Conservation (phyloP, 64 coral and sea anemone species). For the Porites australiensis region DNA sequence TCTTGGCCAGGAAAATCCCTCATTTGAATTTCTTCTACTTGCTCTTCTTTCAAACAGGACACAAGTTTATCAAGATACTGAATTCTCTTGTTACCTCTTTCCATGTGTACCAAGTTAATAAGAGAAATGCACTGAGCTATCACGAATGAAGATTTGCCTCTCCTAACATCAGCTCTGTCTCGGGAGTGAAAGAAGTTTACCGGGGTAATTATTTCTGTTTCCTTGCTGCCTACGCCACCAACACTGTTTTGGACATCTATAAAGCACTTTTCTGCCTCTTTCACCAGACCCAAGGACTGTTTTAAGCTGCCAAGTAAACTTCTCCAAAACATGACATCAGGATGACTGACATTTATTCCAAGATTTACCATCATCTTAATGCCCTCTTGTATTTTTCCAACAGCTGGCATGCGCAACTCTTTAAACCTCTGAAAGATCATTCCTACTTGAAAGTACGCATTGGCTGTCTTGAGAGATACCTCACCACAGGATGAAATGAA, state of each 20-base stretch:
- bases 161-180: not conserved
- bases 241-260: not conserved
- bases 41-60: not conserved
- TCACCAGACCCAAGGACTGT: not conserved
- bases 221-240: not conserved
- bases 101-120: not conserved
- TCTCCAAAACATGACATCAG: not conserved
- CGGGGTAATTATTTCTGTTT: not conserved
- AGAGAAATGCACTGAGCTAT: not conserved
- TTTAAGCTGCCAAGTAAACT: not conserved
- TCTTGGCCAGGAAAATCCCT: not conserved
- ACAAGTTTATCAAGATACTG: not conserved
- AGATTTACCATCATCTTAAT: not conserved
- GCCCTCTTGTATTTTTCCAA: not conserved
- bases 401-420: not conserved
- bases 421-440: not conserved
- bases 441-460: not conserved
- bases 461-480: not conserved
- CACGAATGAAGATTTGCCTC: not conserved
- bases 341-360: not conserved
- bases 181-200: not conserved
- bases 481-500: not conserved
- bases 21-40: not conserved
- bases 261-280: conserved; percentile 15
- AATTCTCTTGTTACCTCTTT: not conserved